Evolutionary conservation across 1,140 invertebrate species (phyloP).

Genomic region (Camponotus vicinus): DNA sequence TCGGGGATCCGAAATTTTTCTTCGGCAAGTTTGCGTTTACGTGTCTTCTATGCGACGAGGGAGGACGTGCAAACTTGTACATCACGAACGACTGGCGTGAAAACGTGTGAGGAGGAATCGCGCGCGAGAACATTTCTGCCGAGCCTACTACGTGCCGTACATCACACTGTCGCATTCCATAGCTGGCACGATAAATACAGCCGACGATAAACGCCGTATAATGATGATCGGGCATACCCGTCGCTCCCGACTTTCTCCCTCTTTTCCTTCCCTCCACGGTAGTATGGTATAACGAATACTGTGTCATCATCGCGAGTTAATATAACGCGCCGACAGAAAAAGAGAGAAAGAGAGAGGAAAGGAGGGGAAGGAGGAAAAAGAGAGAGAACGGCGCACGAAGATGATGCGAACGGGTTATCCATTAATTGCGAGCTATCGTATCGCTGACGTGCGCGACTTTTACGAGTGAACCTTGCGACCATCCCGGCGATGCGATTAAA

Average conservation of each 20-base stretch:
- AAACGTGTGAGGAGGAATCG: slow-evolving; percentile 40
- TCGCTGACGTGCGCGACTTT: slow-evolving; percentile 59
- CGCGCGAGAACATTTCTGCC: slow-evolving; percentile 50
- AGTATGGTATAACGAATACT: slow-evolving; percentile 60
- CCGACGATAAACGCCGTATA: slow-evolving; percentile 56
- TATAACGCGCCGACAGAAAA: slow-evolving; percentile 33
- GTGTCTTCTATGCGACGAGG: slow-evolving; percentile 20
- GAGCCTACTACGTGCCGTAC: slow-evolving; percentile 47
- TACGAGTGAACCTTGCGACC: slow-evolving; percentile 44
- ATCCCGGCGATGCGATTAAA: slow-evolving; percentile 56
- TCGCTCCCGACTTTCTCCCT: not conserved
- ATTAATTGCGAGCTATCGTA: slow-evolving; percentile 68
- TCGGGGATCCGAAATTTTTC: not conserved
- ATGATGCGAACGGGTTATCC: slow-evolving; percentile 32
- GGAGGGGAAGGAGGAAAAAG: not conserved
- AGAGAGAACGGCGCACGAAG: slow-evolving; percentile 14
- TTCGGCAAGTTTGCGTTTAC: not conserved
- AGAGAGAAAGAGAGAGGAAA: not conserved
- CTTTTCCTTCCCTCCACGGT: not conserved
- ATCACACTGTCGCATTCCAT: slow-evolving; percentile 60
- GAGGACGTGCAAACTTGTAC: slow-evolving; percentile 25
- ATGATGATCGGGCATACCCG: slow-evolving; percentile 52
- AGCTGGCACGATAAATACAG: slow-evolving; percentile 55
- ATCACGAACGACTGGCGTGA: slow-evolving; percentile 27
- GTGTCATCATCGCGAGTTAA: slow-evolving; percentile 66